Percentiles rank a stretch among this genome's conserved stretches.
phyloP scores from a whole-genome alignment of 2,888 invertebrate species.

The Scelioninae gen. 1 region DNA sequence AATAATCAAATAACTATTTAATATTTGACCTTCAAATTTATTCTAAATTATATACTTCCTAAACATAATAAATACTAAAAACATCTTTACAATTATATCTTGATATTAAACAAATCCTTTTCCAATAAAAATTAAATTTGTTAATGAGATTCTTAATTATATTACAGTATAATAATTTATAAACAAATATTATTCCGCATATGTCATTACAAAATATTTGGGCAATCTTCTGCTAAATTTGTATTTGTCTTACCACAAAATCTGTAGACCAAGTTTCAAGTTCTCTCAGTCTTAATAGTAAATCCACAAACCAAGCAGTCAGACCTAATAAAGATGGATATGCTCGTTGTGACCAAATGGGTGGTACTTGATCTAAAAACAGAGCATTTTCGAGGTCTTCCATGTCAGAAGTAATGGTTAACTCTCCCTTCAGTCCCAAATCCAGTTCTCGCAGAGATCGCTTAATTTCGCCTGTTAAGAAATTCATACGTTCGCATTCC shows the following conservation, averaged over 20 bases:
- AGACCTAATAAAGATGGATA: slow-evolving; percentile 96
- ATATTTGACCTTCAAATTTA: too few relatives aligned
- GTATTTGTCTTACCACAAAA: slow-evolving; percentile 92
- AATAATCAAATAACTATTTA: too few relatives aligned
- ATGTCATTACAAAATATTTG: too few relatives aligned
- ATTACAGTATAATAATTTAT: too few relatives aligned
- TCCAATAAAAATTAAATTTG: too few relatives aligned
- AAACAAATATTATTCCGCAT: too few relatives aligned
- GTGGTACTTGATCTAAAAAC: slow-evolving; percentile 96
- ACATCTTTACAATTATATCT: background rate
- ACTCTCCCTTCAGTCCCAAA: slow-evolving; percentile 97
- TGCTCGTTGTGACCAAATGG: slow-evolving; percentile 93
- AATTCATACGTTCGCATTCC: slow-evolving; percentile 98
- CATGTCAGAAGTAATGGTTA: slow-evolving; percentile 98
- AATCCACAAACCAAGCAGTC: slow-evolving; percentile 96
- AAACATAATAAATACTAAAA: too few relatives aligned
- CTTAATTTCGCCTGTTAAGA: slow-evolving; percentile 95
- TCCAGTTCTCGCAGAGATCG: slow-evolving; percentile 95
- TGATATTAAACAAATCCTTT: too few relatives aligned
- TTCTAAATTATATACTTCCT: too few relatives aligned
- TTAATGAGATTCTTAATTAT: too few relatives aligned
- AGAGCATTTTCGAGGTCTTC: slow-evolving; percentile 96
- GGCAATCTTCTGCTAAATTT: too few relatives aligned
- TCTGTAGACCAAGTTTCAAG: slow-evolving; percentile 97
- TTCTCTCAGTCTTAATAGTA: slow-evolving; percentile 93